Base-by-base conservation (phyloP, 2,113 vertebrate genomes). In the Seriola rivoliana region DNA sequence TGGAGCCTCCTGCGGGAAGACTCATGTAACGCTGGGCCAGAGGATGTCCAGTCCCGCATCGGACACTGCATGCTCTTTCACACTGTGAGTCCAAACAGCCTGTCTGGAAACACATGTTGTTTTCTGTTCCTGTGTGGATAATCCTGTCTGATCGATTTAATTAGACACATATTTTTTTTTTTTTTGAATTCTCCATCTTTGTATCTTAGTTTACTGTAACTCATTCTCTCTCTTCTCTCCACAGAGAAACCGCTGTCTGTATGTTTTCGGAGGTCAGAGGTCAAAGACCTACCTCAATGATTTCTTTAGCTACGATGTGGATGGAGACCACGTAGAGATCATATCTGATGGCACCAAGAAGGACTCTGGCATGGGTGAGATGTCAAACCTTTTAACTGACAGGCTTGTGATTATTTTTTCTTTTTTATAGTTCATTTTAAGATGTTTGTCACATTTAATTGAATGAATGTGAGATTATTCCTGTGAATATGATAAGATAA, bases 11-110 rank as follows among this genome's bases (percentile, higher is more conserved):
- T 99, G 83, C 87, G 98, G 89, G 98, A 99, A 68, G 98, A 99
- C 93, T 99, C 98, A 1, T 99, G 98, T 84, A 99, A 99, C 13
- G 98, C 98, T 3, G 98, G 98, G 0, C 98, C 98, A 0, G 98
- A 99, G 82, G 98, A 99, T 65, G 96, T 99, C 85, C 98, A 99
- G 80, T 99, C 98, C 14, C 96, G 98, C 58, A 99, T 99, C 84
- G 98, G 98, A 65, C 98, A 99, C 95, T 99, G 98, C 95, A 99
- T 99, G 98, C 94, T 99, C 14, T 99, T 99, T 88, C 98, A 99
- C 91, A 99, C 93, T 4, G 95, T 95, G 59, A 88, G 92, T 88
- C 14, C 16, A 5, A 2, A n/a, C 21, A 2, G 29, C 29, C 29
- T 2, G 13, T 32, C 8, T 12, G 6, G 0, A 6, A 0, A 10